Base-by-base conservation (phyloP, 2,113 vertebrate species). In the Zosterops borbonicus region DNA sequence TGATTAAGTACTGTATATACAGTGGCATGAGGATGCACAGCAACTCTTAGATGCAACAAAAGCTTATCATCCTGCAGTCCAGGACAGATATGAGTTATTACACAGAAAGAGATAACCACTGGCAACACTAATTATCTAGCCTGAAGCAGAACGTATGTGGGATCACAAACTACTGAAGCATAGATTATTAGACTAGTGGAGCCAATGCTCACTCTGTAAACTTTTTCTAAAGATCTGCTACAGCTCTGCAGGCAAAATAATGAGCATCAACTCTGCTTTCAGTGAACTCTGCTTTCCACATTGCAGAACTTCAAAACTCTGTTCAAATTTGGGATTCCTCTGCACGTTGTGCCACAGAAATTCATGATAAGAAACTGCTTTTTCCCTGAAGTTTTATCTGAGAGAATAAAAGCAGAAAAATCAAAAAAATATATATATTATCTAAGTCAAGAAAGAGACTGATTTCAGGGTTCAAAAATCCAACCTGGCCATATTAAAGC, bases 51-150 rank as follows among this genome's bases (percentile, higher is more conserved):
- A 55, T 80, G 74, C 56, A 91, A 71, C 44, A 87, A 86, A 87
- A 83, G 35, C n/a, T 89, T 90, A 78, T 58, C 44, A 65, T 52
- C 68, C 35, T 49, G 68, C 63, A 71, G 52, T 15, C 76, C 56
- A 81, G 47, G 47, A 47, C 24, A 92, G 68, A 87, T 67, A 88
- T 1, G 55, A 88, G 55, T 67, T 88, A 62, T 37, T 65, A 62
- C 47, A 92, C 35, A 39, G 59, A 58, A 77, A 92, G 64, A n/a
- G 39, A 93, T 75, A 90, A 89, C 89, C 29, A 75, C 84, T 50
- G 64, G 80, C 83, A 95, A 91, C 14, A 17, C 53, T 84, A 90
- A 92, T 92, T 90, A 78, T 60, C 60, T 63, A 89, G 56, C 60
- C 86, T 75, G 80, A 91, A 89, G 94, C 60, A 3, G 69, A 74